These are phyloP conservation scores for Rhinophrynus dorsalis DNA, from an alignment of 2,797 vertebrate genomes.

Conservation along the genomic window DNA sequence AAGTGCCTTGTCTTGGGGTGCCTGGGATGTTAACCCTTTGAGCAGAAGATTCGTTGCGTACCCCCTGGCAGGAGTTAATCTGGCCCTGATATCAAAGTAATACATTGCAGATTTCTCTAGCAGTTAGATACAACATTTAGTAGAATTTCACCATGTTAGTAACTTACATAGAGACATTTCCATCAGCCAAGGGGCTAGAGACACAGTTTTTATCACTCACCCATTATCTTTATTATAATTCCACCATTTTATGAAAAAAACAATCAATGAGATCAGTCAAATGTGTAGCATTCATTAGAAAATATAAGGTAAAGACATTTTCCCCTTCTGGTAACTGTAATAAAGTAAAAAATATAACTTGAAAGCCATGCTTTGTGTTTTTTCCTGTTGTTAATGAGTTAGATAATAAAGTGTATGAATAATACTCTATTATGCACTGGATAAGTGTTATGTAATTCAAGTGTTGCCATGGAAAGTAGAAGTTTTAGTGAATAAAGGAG, in stretches of 20 bases:
- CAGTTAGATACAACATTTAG: no score
- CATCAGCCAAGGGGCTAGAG: no score
- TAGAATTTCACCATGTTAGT: no score
- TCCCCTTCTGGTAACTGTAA: not conserved
- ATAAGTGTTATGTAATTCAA: constrained; percentile 43
- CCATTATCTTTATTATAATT: no score
- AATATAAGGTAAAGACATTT: not conserved
- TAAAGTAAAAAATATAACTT: constrained; percentile 1
- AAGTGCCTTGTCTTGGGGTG: no score
- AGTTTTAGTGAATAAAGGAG: constrained; percentile 40
- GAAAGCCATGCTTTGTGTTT: not conserved
- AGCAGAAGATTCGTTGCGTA: no score
- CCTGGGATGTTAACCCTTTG: no score
- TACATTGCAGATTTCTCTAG: no score
- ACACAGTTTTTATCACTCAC: no score
- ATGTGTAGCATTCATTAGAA: constrained; percentile 16
- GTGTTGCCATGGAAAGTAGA: constrained; percentile 45
- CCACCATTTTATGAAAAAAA: not conserved
- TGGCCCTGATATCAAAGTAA: no score
- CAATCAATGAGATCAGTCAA: constrained; percentile 16
- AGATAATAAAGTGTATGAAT: constrained; percentile 17
- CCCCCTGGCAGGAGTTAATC: no score
- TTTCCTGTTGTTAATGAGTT: constrained; percentile 8
- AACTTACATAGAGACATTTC: no score
- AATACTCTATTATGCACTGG: constrained; percentile 29